Base-by-base conservation (phyloP, 92 coral and sea anemone species). In the Palythoa caribaeorum region DNA sequence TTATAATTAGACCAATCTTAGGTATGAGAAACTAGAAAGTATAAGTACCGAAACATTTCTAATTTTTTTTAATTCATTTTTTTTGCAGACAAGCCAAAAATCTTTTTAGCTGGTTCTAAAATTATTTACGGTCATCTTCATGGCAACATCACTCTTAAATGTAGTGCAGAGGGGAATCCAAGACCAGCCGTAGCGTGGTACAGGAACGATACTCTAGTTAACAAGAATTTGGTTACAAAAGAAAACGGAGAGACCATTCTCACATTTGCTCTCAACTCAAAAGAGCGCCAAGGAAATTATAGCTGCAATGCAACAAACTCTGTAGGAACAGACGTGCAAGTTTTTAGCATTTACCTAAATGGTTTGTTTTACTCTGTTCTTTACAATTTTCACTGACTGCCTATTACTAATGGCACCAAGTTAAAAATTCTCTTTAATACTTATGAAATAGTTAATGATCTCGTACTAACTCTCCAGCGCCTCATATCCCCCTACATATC, bases 1-100 rank as follows among this genome's bases (percentile, higher is more conserved):
- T n/a, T n/a, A n/a, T n/a, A n/a, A n/a, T 44, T 44, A 44, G 48
- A 44, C 2, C 48, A 3, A 4, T 7, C 48, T 44, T 44, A 44
- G 48, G 48, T 1, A 44, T 44, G 4, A 44, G 48, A 44, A 44
- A 44, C 48, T 3, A 44, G 1, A 44, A 44, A 44, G 48, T 44
- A 44, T 44, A 1, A 44, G 48, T 4, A 15, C 28, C n/a, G 3
- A 14, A 9, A 2, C 11, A 73, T 39, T 73, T n/a, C 40, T 73
- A 6, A 16, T 36, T 73, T 73, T 1, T 13, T 73, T 73, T 20
- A 19, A 3, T 76, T 76, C 21, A 40, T 39, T 40, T 11, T 12
- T 3, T 53, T 65, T n/a, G 76, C 85, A 81, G 86, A 81, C 86
- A 81, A 81, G 48, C 86, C 86, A 35, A 28, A 13, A 8, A 81